Percentiles rank a stretch among this genome's conserved stretches.
phyloP scores from a whole-genome alignment of 2,797 vertebrate species.

The Melanotaenia maccullochi region DNA sequence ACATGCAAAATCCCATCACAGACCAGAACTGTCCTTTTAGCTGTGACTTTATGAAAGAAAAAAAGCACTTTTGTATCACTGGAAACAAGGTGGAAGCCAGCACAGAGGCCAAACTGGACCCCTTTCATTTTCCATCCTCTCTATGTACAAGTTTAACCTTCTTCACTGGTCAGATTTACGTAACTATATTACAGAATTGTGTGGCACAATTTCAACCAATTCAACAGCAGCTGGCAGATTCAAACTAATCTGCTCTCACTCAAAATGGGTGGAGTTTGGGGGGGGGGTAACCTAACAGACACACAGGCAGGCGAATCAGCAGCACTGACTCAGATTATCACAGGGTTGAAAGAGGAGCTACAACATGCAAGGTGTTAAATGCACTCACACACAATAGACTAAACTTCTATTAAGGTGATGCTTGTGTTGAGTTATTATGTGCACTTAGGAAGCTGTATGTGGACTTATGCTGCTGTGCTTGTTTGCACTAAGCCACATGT shows the following conservation, averaged over 20 bases:
- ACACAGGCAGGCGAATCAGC: conserved; percentile 31
- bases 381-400: conserved; percentile 17
- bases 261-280: conserved; percentile 59
- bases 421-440: not conserved
- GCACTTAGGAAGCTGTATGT: not conserved
- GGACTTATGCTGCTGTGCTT: conserved; percentile 1
- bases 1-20: not conserved
- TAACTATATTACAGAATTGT: conserved; percentile 69
- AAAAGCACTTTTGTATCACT: conserved; percentile 28
- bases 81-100: conserved; percentile 21
- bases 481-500: conserved; percentile 26
- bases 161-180: conserved; percentile 66
- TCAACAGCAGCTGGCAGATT: conserved; percentile 79
- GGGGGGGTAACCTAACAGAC: conserved; percentile 58
- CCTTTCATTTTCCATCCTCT: conserved; percentile 39
- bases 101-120: conserved; percentile 23
- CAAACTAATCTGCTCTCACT: conserved; percentile 76
- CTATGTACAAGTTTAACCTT: conserved; percentile 65
- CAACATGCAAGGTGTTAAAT: conserved; percentile 31
- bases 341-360: conserved; percentile 16
- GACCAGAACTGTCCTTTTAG: not conserved
- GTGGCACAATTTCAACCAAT: conserved; percentile 77
- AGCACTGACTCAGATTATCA: conserved; percentile 34
- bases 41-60: conserved; percentile 17
- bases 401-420: conserved; percentile 17